A percentile compares a stretch with the other conserved stretches of the same genome.
Conservation (phyloP, 2,113 vertebrate genomes). For the Accipiter virgatus region DNA sequence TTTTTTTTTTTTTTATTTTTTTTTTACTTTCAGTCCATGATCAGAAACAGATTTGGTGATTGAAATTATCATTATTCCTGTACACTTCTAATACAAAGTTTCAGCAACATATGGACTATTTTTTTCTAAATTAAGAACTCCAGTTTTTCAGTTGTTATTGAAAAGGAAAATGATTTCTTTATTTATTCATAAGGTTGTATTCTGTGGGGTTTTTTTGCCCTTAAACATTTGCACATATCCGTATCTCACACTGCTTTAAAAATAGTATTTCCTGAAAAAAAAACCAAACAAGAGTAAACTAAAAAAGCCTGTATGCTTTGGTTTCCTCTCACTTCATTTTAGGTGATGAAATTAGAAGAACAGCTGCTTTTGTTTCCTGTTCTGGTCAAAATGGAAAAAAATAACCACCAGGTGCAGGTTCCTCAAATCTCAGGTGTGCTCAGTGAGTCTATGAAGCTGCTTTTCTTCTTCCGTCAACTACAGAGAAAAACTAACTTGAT, state of each 20-base stretch:
- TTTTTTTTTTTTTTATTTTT: neutral
- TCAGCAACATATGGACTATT: neutral
- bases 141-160: neutral
- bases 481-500: neutral
- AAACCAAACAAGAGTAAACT: fast-evolving
- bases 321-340: neutral
- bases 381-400: neutral
- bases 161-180: neutral
- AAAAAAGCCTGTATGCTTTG: fast-evolving
- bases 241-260: neutral
- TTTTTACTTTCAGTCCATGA: neutral
- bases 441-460: neutral
- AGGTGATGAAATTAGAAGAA: neutral
- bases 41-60: neutral
- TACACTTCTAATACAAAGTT: neutral
- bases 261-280: neutral
- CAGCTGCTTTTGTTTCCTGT: neutral
- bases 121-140: neutral
- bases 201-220: fast-evolving
- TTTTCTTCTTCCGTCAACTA: neutral
- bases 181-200: neutral
- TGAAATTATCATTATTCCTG: neutral
- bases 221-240: neutral
- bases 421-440: neutral
- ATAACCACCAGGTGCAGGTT: neutral